These are phyloP conservation scores for Phoebastria nigripes DNA, from an alignment of 2,797 vertebrate genomes.

Conservation along the genomic window DNA sequence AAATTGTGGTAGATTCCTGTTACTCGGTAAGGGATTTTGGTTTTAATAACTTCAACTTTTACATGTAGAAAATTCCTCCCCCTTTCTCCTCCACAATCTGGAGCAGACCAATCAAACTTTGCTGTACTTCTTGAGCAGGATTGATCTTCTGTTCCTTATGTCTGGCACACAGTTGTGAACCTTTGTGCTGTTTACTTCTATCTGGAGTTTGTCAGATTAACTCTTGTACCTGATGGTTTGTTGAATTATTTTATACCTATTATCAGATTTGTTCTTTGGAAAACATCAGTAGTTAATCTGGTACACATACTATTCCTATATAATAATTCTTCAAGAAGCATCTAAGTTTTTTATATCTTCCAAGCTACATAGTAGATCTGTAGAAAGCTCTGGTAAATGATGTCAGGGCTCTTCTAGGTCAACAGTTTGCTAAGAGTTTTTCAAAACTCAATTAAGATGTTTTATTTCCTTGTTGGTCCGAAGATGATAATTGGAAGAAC, in stretches of 20 bases:
- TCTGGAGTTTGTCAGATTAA: background rate
- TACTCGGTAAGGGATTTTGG: background rate
- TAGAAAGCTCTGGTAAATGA: background rate
- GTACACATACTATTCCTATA: background rate
- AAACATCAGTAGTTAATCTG: background rate
- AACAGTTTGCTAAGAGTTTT: background rate
- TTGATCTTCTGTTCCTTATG: background rate
- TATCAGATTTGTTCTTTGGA: background rate
- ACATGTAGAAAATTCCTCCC: background rate
- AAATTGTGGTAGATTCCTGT: background rate
- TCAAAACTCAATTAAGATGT: background rate
- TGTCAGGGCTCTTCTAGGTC: background rate
- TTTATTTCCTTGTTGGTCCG: background rate
- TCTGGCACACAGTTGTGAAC: background rate
- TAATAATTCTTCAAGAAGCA: background rate
- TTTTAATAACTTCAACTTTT: background rate
- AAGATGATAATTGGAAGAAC: background rate
- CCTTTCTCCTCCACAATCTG: background rate
- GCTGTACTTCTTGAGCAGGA: background rate
- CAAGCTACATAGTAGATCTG: background rate
- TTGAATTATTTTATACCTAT: background rate
- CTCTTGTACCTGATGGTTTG: background rate
- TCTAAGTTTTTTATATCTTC: background rate
- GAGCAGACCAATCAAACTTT: background rate
- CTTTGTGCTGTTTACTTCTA: background rate